phyloP scores from a whole-genome alignment of 2,888 invertebrate species.

The Cephus sareptanus region DNA sequence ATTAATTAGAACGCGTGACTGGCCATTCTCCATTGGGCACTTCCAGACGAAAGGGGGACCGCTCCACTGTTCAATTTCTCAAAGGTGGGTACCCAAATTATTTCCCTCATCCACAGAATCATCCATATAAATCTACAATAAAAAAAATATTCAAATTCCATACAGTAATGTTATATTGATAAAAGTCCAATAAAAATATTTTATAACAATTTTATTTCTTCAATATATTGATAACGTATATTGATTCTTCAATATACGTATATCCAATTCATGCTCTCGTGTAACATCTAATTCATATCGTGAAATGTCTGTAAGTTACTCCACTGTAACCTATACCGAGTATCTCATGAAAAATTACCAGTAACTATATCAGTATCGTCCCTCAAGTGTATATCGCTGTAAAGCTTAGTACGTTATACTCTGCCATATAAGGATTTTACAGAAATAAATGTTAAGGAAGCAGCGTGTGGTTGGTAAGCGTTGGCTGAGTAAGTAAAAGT shows the following conservation, averaged over 20 bases:
- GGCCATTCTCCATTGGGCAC: constrained; percentile 17
- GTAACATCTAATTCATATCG: neutral
- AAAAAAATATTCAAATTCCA: neutral
- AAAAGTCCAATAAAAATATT: neutral
- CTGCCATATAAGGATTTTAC: neutral
- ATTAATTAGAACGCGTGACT: constrained; percentile 49
- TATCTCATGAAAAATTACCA: neutral
- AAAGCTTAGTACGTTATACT: neutral
- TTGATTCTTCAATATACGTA: neutral
- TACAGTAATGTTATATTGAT: neutral
- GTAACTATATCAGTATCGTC: neutral
- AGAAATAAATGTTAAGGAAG: neutral
- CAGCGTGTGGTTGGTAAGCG: neutral
- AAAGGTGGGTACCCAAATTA: neutral
- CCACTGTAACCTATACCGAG: neutral
- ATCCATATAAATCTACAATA: neutral
- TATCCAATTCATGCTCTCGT: neutral
- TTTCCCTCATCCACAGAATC: neutral
- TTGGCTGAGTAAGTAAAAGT: neutral
- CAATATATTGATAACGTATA: too few species aligned
- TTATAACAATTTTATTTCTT: neutral
- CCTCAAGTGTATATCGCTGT: neutral
- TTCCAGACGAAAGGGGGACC: neutral
- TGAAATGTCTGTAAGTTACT: neutral
- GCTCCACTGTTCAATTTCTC: neutral